Evolutionary conservation across 2,888 invertebrate genomes (phyloP).

Genomic region (Drosophila recens): DNA sequence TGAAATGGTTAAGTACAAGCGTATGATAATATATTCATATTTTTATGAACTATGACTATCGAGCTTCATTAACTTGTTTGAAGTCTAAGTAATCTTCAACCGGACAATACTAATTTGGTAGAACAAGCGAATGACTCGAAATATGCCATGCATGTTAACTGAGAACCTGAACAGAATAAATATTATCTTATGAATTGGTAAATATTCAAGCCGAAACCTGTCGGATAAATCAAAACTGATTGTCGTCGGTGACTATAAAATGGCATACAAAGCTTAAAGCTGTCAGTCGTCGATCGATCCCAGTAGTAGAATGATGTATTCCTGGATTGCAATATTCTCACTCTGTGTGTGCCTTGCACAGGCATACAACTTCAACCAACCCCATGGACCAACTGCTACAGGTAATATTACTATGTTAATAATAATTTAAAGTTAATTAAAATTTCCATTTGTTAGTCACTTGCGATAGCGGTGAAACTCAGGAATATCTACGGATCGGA

Average conservation of each 20-base stretch:
- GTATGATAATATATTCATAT: background rate
- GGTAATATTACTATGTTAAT: slow-evolving; percentile 15
- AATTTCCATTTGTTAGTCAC: slow-evolving; percentile 6
- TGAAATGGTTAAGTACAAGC: background rate
- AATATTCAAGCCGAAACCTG: background rate
- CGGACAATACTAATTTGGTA: background rate
- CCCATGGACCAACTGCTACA: slow-evolving; percentile 1
- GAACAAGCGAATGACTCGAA: background rate
- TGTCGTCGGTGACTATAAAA: slow-evolving; percentile 15
- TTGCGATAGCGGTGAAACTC: slow-evolving; percentile 9
- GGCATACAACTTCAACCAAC: slow-evolving; percentile 25
- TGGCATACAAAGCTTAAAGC: background rate
- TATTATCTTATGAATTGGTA: slow-evolving; percentile 13
- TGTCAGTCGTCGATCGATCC: background rate
- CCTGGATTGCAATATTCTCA: background rate
- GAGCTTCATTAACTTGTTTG: background rate
- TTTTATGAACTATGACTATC: slow-evolving; percentile 3
- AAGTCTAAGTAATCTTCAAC: slow-evolving; percentile 1
- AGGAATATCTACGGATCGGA: slow-evolving; percentile 24
- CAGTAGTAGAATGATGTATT: slow-evolving; percentile 19
- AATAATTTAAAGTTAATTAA: background rate
- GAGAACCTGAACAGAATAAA: slow-evolving; percentile 11
- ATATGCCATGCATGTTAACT: slow-evolving; percentile 7
- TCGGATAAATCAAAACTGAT: background rate
- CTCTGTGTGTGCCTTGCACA: slow-evolving; percentile 8